A percentile compares a stretch with the other conserved stretches of the same genome.
phyloP scores from a whole-genome alignment of 2,113 vertebrate species.

The Rhinogobius similis region DNA sequence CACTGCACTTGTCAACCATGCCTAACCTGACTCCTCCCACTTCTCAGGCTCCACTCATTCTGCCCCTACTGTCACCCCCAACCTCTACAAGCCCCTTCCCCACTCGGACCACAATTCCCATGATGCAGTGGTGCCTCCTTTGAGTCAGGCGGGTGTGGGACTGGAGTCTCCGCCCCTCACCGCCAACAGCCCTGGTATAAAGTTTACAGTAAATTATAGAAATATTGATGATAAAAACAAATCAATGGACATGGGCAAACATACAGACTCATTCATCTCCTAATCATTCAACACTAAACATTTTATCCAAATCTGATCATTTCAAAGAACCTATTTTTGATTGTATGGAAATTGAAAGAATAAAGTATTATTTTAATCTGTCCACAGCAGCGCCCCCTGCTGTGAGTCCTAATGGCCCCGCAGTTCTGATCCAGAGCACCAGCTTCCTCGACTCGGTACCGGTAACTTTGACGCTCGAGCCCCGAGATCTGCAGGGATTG shows the following conservation, averaged over 20 bases:
- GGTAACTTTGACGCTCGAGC: constrained; percentile 77
- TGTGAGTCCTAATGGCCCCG: constrained; percentile 42
- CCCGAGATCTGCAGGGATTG: constrained; percentile 70
- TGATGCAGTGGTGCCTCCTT: constrained; percentile 50
- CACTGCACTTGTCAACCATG: neutral
- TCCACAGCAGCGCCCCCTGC: constrained; percentile 36
- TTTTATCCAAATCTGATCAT: neutral
- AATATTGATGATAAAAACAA: neutral
- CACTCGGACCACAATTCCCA: constrained; percentile 46
- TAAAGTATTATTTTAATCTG: neutral
- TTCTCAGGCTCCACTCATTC: constrained; percentile 47
- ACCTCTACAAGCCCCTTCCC: constrained; percentile 63
- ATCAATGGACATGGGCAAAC: neutral
- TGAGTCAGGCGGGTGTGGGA: constrained; percentile 62
- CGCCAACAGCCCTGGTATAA: constrained; percentile 31
- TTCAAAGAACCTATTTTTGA: neutral
- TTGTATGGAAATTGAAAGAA: neutral
- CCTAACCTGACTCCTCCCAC: neutral
- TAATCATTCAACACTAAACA: neutral
- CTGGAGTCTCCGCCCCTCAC: constrained; percentile 23
- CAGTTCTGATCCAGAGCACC: constrained; percentile 77
- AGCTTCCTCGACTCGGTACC: constrained; percentile 81
- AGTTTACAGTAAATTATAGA: neutral
- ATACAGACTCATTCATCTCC: neutral
- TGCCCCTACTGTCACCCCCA: constrained; percentile 53